Evolutionary conservation across 2,888 invertebrate species (phyloP), one percentile per base, ranked within the genome.

Genomic region (Tortrix viridana): DNA sequence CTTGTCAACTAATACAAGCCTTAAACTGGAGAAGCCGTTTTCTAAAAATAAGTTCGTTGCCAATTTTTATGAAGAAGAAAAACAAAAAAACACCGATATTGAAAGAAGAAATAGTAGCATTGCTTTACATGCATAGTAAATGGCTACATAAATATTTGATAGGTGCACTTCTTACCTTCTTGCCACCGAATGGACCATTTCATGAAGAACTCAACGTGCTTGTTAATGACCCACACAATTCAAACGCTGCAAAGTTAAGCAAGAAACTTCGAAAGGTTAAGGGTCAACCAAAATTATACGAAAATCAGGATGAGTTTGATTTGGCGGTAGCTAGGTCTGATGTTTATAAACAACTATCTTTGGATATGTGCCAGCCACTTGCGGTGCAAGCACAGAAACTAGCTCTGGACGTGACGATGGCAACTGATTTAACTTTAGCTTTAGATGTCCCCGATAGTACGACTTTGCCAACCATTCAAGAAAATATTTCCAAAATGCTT

Each of bases 81-180:
- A 81, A 85, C 57, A 85, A 84, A 70, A 80, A 81, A 69, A 73
- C 80, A 55, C 74, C 79, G 69, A 78, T 88, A 68, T 69, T 93
- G 46, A 86, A 89, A 66, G 87, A 93, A 54, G 93, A 94, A 65
- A 84, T 94, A 1, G 82, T 94, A 46, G 93, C 94, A n/a, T 88
- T 94, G 55, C 75, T 96, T 0, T 90, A 94, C 68, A 88, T 96
- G 12, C 96, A 96, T 76, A 95, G 94, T 72, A 95, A 94, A 80
- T 97, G 96, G 96, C 79, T 96, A 41, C 84, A 93, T 18, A 96
- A 96, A 77, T 92, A 94, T 82, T 83, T 94, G 22, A 74, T 95
- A 1, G 76, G 77, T 32, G 77, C 77, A 55, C 64, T 91, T 22
- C 81, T 80, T 41, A 77, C 75, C 44, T 55, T 77, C 14, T 61